Evolutionary conservation across 2,113 vertebrate species (phyloP).

Genomic region (Anarrhichthys ocellatus): DNA sequence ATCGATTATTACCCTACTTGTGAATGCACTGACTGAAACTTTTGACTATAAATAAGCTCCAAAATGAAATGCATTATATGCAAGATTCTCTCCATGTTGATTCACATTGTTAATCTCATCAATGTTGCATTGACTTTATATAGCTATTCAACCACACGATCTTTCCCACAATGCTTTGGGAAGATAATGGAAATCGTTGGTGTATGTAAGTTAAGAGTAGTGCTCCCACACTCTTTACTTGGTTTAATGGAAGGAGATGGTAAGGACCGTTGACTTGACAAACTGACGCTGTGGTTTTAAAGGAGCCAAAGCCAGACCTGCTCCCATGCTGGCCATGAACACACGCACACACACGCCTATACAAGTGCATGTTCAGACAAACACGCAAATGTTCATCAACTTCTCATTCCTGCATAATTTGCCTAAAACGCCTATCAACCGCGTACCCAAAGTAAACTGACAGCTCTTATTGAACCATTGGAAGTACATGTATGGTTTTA

Average conservation of each 20-base stretch:
- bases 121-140: not conserved
- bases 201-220: conserved; percentile 1
- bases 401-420: too few species aligned
- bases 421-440: too few species aligned
- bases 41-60: too few species aligned
- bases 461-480: too few species aligned
- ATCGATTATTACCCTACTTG: too few species aligned
- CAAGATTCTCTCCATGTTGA: not conserved
- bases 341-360: conserved; percentile 3
- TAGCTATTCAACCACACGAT: not conserved
- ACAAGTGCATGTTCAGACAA: not conserved
- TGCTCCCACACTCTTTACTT: not conserved
- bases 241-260: not conserved
- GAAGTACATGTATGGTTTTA: too few species aligned
- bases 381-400: conserved; percentile 25
- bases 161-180: conserved; percentile 1
- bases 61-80: not conserved
- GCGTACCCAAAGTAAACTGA: too few species aligned
- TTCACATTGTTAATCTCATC: conserved; percentile 4
- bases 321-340: not conserved
- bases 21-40: too few species aligned
- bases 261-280: not conserved
- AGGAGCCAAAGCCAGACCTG: conserved; percentile 17
- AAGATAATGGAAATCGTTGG: conserved; percentile 2
- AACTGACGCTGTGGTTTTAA: conserved; percentile 16